Conservation (phyloP, 2,888 invertebrate genomes). For the Siphlonurus alternatus region DNA sequence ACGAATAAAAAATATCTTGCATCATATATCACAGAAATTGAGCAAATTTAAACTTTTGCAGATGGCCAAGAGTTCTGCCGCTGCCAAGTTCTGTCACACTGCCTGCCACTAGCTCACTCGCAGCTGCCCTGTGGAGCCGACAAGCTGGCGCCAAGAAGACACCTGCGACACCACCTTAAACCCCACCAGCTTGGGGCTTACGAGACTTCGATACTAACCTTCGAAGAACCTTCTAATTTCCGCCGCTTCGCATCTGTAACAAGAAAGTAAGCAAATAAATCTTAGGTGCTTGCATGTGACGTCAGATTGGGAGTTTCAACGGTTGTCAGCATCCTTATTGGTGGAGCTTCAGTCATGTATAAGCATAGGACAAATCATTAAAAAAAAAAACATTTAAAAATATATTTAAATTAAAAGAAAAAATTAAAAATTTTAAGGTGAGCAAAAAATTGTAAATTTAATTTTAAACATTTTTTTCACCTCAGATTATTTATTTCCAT, state of each 20-base stretch:
- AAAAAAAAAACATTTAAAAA: no score
- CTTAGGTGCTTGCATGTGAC: neutral
- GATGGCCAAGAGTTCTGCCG: neutral
- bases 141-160: neutral
- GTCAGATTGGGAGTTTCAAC: no score
- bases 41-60: neutral
- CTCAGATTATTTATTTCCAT: no score
- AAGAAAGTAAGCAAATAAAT: slow-evolving; percentile 17
- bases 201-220: slow-evolving; percentile 61
- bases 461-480: no score
- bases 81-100: neutral
- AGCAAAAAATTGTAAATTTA: no score
- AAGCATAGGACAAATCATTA: no score
- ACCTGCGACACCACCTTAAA: neutral
- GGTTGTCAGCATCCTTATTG: no score
- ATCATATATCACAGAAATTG: neutral
- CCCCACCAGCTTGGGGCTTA: slow-evolving; percentile 15
- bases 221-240: slow-evolving; percentile 64
- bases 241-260: slow-evolving; percentile 68
- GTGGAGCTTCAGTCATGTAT: no score
- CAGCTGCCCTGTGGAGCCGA: neutral
- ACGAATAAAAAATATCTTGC: no score
- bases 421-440: no score
- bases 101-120: neutral
- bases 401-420: no score